A percentile compares a stretch with the other conserved stretches of the same genome.
phyloP scores from a whole-genome alignment of 2,888 invertebrate species.

The Arge pagana region DNA sequence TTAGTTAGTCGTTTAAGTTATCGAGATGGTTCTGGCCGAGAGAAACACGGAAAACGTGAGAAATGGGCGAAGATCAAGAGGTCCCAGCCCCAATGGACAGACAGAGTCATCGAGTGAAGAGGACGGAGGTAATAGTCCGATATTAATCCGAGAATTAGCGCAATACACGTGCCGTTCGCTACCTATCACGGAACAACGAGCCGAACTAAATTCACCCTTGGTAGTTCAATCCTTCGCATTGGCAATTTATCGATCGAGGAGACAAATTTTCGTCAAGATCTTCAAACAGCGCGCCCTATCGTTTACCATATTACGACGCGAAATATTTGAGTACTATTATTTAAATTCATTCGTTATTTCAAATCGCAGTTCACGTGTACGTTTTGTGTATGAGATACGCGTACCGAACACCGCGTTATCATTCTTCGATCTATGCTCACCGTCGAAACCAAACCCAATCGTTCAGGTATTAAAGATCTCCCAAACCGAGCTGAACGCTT shows the following conservation, averaged over 20 bases:
- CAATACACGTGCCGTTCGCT: conserved; percentile 20
- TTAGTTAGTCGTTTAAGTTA: conserved; percentile 7
- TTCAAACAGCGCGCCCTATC: conserved; percentile 48
- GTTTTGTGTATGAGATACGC: no score
- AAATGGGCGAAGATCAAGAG: conserved; percentile 87
- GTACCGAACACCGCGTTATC: background rate
- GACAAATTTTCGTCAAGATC: conserved; percentile 35
- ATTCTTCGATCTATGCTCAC: background rate
- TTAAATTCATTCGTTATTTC: background rate
- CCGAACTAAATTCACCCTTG: no score
- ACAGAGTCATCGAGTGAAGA: conserved; percentile 85
- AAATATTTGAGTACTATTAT: conserved; percentile 2
- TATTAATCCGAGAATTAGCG: conserved; percentile 13
- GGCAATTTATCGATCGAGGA: conserved; percentile 28
- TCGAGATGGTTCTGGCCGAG: conserved; percentile 85
- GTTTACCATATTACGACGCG: conserved; percentile 26
- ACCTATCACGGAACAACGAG: no score
- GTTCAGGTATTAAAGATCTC: conserved; percentile 14
- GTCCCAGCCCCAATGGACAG: conserved; percentile 88
- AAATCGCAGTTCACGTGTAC: no score
- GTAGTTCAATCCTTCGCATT: no score
- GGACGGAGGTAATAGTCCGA: conserved; percentile 78
- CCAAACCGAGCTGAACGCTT: background rate
- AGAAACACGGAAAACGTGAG: conserved; percentile 81
- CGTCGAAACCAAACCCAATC: conserved; percentile 13